Evolutionary conservation across 2,888 invertebrate genomes (phyloP), one percentile per base, ranked within the genome.

Genomic region (Drosophila neotestacea): DNA sequence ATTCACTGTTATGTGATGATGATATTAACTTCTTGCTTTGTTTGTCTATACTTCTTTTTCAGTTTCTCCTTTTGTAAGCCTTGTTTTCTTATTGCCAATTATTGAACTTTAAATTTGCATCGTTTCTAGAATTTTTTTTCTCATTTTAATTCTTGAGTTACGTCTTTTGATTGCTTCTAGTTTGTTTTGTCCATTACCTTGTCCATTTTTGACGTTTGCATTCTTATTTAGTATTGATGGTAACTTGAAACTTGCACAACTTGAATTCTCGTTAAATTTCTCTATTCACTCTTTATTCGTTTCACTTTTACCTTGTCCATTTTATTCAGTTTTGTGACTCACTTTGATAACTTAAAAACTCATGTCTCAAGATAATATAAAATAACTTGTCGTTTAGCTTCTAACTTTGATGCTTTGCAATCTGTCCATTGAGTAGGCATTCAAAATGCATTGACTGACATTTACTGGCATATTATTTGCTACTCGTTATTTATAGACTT

Each of bases 401-500:
- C 22, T 32, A 32, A 30, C 42, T 34, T 41, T 32, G 38, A 10
- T 28, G 16, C 22, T 11, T 4, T 9, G 42, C 22, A 42, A 42
- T 16, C 22, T 10, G 16, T 3, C 10, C 42, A 4, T 22, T 55
- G 34, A 13, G 34, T 28, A 52, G 70, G 70, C 55, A 52, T 48
- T 44, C 38, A 46, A 61, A 65, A 46, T 77, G 73, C 77, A 60
- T 54, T 50, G 38, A 58, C 44, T 67, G 73, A 60, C 60, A 67
- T 58, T 73, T 46, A 46, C 58, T 64, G n/a, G 9, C 16, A 4
- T 39, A 10, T 39, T 10, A 42, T 52, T 32, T 36, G 61, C 44
- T 59, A 13, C 16, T 9, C 46, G 69, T 73, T 41, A 78, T 72
- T 74, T 86, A 84, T 84, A 69, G 85, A 70, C 75, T 75, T 41